Evolutionary conservation across 2,113 vertebrate species (phyloP), one percentile per base, ranked within the genome.

Genomic region (Mellivora capensis): DNA sequence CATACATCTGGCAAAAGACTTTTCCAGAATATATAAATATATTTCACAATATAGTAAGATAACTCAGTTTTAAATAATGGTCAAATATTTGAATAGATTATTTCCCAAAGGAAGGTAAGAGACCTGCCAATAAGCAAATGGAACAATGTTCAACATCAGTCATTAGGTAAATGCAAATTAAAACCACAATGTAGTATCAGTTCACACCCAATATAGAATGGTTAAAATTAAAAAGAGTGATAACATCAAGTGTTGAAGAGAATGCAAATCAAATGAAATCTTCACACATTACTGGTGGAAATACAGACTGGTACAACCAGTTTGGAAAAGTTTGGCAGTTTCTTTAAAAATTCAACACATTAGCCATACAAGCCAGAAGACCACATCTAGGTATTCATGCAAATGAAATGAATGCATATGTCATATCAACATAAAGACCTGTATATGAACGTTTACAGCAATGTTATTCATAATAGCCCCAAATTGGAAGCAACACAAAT

Each of bases 131-230:
- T 57, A 89, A 89, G 44, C 72, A 90, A 95, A 91, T 64, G 39
- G 90, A 93, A 95, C 82, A n/a, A 57, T 39, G 27, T 72, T 62
- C 62, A 85, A 94, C 17, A 80, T 91, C 34, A 93, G 62, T 94
- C 91, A 96, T 79, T 23, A 90, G 34, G 79, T 81, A 95, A 94
- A 92, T 94, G 67, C 34, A 90, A 90, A 93, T 85, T 87, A 54
- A 94, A 96, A 94, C 39, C 94, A 93, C 72, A 93, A 49, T 52
- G 74, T 72, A 29, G 0, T 82, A 94, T 77, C 49, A 61, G 52
- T 67, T 90, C 74, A 89, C 18, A 84, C 0, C 25, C 64, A 72
- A 84, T 69, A 74, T 1, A 71, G 39, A 85, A 62, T 21, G 49
- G 49, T 61, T 69, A 84, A 96, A 87, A 96, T 77, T 52, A 82